phyloP scores from a whole-genome alignment of 2,888 invertebrate genomes.

The Colletes collaris region DNA sequence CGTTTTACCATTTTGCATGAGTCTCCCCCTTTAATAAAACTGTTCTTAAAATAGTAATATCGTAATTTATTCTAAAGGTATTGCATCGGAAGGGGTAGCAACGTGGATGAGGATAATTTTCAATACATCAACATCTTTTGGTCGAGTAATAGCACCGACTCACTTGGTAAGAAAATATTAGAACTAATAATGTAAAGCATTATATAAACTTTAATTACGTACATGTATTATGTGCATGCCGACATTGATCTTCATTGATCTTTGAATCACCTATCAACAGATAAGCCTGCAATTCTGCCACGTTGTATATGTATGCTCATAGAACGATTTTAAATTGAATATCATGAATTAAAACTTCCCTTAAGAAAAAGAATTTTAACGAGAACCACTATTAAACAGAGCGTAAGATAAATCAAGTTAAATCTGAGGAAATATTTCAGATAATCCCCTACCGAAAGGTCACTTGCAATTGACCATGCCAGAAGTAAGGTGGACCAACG shows the following conservation, averaged over 20 bases:
- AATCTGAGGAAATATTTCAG: slow-evolving; percentile 35
- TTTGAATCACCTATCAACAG: not conserved
- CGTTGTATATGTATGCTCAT: no score
- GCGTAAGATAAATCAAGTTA: not conserved
- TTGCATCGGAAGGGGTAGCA: slow-evolving; percentile 35
- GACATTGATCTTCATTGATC: not conserved
- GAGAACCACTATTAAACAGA: no score
- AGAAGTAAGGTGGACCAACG: not conserved
- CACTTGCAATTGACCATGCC: slow-evolving; percentile 12
- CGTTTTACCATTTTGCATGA: no score
- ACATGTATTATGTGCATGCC: not conserved
- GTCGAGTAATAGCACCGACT: slow-evolving; percentile 12
- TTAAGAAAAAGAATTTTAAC: no score
- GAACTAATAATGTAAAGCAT: not conserved
- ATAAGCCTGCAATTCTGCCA: not conserved
- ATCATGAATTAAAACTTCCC: no score
- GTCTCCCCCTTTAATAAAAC: not conserved
- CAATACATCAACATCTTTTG: slow-evolving; percentile 44
- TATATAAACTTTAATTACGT: slow-evolving; percentile 5
- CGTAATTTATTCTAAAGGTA: slow-evolving; percentile 41
- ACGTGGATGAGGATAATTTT: not conserved
- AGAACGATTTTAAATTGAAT: no score
- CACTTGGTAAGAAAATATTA: slow-evolving; percentile 24
- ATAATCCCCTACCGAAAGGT: not conserved
- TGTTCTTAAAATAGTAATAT: not conserved